Conservation (phyloP, 2,888 invertebrate species). For the Drosophila kambysellisi region DNA sequence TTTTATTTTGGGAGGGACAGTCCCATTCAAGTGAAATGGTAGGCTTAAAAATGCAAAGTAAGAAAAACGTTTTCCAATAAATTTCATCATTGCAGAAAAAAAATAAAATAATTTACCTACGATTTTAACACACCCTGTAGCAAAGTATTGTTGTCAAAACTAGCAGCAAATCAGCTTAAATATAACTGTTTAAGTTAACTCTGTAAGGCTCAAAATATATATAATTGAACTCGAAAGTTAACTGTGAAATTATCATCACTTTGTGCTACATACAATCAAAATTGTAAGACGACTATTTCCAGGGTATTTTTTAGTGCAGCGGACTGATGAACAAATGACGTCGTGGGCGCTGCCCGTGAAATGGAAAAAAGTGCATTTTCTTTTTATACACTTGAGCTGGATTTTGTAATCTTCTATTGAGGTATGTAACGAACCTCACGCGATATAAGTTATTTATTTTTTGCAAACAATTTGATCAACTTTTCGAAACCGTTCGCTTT, state of each 20-base stretch:
- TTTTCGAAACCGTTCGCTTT: not conserved
- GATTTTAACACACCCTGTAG: slow-evolving; percentile 1
- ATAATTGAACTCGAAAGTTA: not conserved
- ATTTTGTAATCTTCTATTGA: not conserved
- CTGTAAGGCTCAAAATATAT: not conserved
- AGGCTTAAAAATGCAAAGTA: not conserved
- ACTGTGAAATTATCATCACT: not conserved
- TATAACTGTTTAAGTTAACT: not conserved
- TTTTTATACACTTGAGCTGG: not conserved
- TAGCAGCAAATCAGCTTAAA: not conserved
- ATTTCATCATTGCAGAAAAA: slow-evolving; percentile 4
- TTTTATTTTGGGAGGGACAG: not conserved
- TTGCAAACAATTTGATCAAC: not conserved
- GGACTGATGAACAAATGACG: not conserved
- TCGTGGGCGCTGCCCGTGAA: not conserved
- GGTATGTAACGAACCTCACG: not conserved
- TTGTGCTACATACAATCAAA: not conserved
- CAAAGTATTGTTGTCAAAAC: not conserved
- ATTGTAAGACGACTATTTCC: not conserved
- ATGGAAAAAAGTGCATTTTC: not conserved
- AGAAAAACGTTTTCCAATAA: slow-evolving; percentile 8
- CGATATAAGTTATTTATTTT: not conserved
- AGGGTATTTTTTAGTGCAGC: not conserved
- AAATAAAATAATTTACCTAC: not conserved
- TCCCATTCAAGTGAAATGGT: slow-evolving; percentile 2